These are phyloP conservation scores for Hyposoter didymator DNA, from an alignment of 2,888 invertebrate genomes.

Conservation along the genomic window DNA sequence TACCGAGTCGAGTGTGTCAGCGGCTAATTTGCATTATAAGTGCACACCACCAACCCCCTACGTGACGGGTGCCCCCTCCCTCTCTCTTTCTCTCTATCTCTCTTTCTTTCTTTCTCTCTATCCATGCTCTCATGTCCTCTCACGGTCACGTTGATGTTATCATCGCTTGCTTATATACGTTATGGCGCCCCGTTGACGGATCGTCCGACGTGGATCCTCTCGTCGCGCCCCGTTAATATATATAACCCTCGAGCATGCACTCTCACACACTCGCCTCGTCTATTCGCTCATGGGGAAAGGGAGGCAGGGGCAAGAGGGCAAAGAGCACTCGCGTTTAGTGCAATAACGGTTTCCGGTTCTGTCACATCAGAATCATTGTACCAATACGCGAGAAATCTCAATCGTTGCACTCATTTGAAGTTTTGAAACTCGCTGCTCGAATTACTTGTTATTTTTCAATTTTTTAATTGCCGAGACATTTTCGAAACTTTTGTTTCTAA, in stretches of 20 bases:
- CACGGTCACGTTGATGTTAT: slow-evolving; percentile 78
- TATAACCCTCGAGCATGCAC: slow-evolving; percentile 49
- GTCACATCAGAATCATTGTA: slow-evolving; percentile 4
- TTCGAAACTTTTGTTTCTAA: background rate
- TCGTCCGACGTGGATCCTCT: slow-evolving; percentile 67
- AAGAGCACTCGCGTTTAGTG: slow-evolving; percentile 8
- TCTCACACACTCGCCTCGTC: background rate
- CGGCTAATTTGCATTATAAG: slow-evolving; percentile 84
- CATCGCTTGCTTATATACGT: slow-evolving; percentile 82
- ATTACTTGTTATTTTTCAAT: background rate
- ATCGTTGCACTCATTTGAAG: background rate
- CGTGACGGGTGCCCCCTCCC: slow-evolving; percentile 30
- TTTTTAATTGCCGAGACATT: background rate
- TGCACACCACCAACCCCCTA: slow-evolving; percentile 69
- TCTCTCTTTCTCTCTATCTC: slow-evolving; percentile 1
- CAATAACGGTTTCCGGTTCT: slow-evolving; percentile 27
- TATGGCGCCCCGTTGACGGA: slow-evolving; percentile 80
- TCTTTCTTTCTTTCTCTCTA: slow-evolving; percentile 42
- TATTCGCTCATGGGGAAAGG: background rate
- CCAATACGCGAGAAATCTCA: background rate
- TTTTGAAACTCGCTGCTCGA: background rate
- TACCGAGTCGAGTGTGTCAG: slow-evolving; percentile 82
- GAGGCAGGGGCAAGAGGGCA: background rate
- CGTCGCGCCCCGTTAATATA: slow-evolving; percentile 59
- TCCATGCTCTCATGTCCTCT: slow-evolving; percentile 26